Evolutionary conservation across 2,113 vertebrate genomes (phyloP).

Genomic region (Donacobius atricapilla): DNA sequence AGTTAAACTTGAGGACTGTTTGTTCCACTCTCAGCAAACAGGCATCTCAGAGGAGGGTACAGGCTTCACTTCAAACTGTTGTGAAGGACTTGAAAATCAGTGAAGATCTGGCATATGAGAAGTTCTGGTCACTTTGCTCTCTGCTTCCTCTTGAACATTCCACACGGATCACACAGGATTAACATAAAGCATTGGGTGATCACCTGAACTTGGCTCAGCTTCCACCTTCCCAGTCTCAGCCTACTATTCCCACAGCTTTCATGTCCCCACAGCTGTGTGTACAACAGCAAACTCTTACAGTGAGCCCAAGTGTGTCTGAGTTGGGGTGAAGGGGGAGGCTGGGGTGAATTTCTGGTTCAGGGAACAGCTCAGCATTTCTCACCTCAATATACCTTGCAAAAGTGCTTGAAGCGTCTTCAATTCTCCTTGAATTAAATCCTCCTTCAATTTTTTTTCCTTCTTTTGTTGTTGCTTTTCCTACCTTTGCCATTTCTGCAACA

Average conservation of each 20-base stretch:
- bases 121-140: not conserved
- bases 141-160: not conserved
- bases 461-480: not conserved
- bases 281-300: rapidly evolving
- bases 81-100: not conserved
- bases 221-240: not conserved
- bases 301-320: not conserved
- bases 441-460: not conserved
- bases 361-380: not conserved
- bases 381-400: not conserved
- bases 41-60: not conserved
- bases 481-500: not conserved
- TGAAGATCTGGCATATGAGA: not conserved
- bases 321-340: not conserved
- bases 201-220: not conserved
- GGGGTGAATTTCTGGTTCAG: not conserved
- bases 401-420: not conserved
- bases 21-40: not conserved
- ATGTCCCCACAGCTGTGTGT: not conserved
- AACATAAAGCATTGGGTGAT: not conserved
- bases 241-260: not conserved
- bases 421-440: not conserved
- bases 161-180: not conserved
- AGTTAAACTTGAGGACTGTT: not conserved
- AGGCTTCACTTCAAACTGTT: not conserved